Evolutionary conservation across 2,888 invertebrate species (phyloP).

Genomic region (Parascotia fuliginaria): DNA sequence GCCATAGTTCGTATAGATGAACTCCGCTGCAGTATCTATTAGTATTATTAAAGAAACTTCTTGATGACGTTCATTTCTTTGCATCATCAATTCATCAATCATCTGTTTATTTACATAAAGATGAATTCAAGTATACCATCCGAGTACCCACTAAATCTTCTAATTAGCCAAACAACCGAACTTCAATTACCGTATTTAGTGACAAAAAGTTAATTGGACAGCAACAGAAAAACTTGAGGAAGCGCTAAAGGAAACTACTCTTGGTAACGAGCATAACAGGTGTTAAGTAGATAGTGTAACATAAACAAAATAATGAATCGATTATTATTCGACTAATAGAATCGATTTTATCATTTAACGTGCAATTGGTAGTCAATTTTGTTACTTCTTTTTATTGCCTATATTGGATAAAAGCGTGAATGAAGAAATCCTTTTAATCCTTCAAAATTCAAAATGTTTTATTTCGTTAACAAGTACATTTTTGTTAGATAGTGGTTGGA

Average conservation of each 20-base stretch:
- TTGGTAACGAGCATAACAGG: constrained; percentile 28
- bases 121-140: constrained; percentile 26
- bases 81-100: constrained; percentile 4
- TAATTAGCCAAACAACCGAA: constrained; percentile 38
- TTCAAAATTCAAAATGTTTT: no score
- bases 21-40: no score
- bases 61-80: constrained; percentile 16
- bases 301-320: constrained; percentile 21
- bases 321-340: constrained; percentile 12
- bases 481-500: no score
- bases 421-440: no score
- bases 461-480: no score
- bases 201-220: constrained; percentile 40
- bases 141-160: constrained; percentile 21
- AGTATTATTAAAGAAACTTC: no score
- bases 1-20: no score
- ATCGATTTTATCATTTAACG: background rate
- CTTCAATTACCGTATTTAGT: constrained; percentile 26
- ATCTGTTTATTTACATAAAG: constrained; percentile 17
- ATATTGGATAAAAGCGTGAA: no score
- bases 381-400: no score
- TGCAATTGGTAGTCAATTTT: no score
- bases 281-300: constrained; percentile 13
- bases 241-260: constrained; percentile 40
- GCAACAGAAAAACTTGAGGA: constrained; percentile 39